Percentiles rank a stretch among this genome's conserved stretches.
These are phyloP conservation scores for Apamea monoglypha DNA, from an alignment of 2,888 invertebrate genomes.

Conservation along the genomic window DNA sequence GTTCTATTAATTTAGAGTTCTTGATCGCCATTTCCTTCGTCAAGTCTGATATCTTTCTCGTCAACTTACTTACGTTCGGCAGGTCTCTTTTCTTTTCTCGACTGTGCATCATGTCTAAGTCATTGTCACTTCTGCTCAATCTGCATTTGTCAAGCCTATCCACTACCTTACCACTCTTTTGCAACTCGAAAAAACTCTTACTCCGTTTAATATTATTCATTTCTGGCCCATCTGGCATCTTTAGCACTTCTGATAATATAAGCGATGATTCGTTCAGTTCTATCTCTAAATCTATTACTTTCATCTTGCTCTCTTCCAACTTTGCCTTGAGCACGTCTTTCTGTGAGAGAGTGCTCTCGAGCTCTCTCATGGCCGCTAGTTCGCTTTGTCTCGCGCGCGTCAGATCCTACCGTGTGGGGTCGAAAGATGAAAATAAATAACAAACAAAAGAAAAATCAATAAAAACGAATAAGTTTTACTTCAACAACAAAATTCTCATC, in stretches of 20 bases:
- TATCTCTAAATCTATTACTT: slow-evolving; percentile 88
- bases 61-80: slow-evolving; percentile 80
- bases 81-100: slow-evolving; percentile 73
- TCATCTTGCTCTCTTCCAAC: slow-evolving; percentile 85
- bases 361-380: slow-evolving; percentile 82
- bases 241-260: slow-evolving; percentile 86
- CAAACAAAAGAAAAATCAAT: slow-evolving; percentile 75
- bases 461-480: slow-evolving; percentile 80
- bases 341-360: slow-evolving; percentile 79
- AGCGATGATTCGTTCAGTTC: slow-evolving; percentile 89
- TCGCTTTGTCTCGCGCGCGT: slow-evolving; percentile 84
- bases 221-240: slow-evolving; percentile 85
- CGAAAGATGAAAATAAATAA: slow-evolving; percentile 80
- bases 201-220: slow-evolving; percentile 82
- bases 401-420: slow-evolving; percentile 84
- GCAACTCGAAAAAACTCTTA: slow-evolving; percentile 87
- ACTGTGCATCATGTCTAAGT: slow-evolving; percentile 78
- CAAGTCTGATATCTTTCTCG: slow-evolving; percentile 84
- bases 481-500: slow-evolving; percentile 80
- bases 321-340: slow-evolving; percentile 81
- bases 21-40: slow-evolving; percentile 87
- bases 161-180: slow-evolving; percentile 91
- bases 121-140: slow-evolving; percentile 86
- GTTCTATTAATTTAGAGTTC: slow-evolving; percentile 89
- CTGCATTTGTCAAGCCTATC: slow-evolving; percentile 90